Evolutionary conservation across 2,888 invertebrate species (phyloP).

Genomic region (Diplazon laetatorius): DNA sequence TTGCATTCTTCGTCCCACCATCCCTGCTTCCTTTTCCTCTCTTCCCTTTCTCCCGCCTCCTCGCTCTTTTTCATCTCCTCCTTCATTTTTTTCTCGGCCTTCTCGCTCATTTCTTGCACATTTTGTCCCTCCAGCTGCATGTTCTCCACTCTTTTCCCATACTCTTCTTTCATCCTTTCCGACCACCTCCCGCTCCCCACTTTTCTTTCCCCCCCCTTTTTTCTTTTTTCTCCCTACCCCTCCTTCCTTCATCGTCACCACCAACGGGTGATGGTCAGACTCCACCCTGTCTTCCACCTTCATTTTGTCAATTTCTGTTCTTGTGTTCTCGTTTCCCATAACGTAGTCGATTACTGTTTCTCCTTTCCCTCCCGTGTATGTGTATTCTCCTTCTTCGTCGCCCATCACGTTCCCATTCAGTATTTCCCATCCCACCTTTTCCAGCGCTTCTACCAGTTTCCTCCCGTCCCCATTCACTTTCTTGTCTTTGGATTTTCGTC

Average conservation of each 20-base stretch:
- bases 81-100: too few relatives aligned
- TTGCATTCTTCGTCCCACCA: conserved; percentile 17
- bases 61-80: background rate
- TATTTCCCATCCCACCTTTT: too few relatives aligned
- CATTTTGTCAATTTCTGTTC: too few relatives aligned
- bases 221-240: background rate
- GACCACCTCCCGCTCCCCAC: background rate
- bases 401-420: too few relatives aligned
- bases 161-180: conserved; percentile 3
- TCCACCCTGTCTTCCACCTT: too few relatives aligned
- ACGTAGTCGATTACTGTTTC: too few relatives aligned
- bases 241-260: background rate
- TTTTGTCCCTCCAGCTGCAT: too few relatives aligned
- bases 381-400: too few relatives aligned
- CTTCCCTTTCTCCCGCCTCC: background rate
- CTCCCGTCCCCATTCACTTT: conserved; percentile 20
- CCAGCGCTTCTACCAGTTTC: conserved; percentile 35
- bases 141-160: background rate
- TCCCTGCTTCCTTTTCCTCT: conserved; percentile 19
- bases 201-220: background rate
- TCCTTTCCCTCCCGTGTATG: too few relatives aligned
- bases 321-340: too few relatives aligned
- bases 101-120: too few relatives aligned
- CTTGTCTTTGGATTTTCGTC: conserved; percentile 3
- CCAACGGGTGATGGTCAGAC: too few relatives aligned